Base-by-base conservation (phyloP, 2,888 invertebrate species). In the Lutraria lutraria region DNA sequence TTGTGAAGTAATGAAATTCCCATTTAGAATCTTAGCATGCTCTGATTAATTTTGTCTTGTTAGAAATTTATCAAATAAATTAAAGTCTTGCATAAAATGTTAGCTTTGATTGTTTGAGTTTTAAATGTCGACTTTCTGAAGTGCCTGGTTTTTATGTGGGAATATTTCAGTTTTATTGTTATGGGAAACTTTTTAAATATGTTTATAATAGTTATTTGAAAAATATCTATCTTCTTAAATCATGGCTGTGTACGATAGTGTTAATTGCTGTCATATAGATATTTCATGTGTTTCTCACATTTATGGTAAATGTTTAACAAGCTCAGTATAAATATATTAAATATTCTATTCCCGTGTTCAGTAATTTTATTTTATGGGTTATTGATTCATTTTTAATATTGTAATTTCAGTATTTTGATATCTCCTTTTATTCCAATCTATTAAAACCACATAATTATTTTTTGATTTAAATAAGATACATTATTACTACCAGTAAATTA, bases 201-300 rank as follows among this genome's bases (percentile, higher is more conserved):
- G n/a, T 10, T 4, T 25, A n/a, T 68, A 25, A 68, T 25, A n/a
- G 63, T 68, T 68, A 25, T 3, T 6, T n/a, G 25, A 68, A 68
- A 68, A n/a, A 21, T n/a, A n/a, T n/a, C 2, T n/a, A 8, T n/a
- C 63, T n/a, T 2, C 25, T 6, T 68, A 25, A 68, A 68, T 8
- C 25, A 68, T 68, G 25, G 12, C 8, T 25, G 6, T 68, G n/a
- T 10, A 10, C 12, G 25, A 25, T 25, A 25, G n/a, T 68, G 25
- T 68, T n/a, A 68, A n/a, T 43, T 12, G 63, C 63, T 68, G n/a
- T 56, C 2, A 12, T 56, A 56, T 56, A 19, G 19, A 56, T 56
- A 56, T 56, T 68, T 68, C n/a, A 68, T n/a, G n/a, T 68, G 63
- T 68, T n/a, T 68, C 25, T 68, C 63, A 68, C 63, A 68, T 68